A percentile compares a stretch with the other conserved stretches of the same genome.
Conservation (phyloP, 2,113 vertebrate species). For the Charadrius vociferus region DNA sequence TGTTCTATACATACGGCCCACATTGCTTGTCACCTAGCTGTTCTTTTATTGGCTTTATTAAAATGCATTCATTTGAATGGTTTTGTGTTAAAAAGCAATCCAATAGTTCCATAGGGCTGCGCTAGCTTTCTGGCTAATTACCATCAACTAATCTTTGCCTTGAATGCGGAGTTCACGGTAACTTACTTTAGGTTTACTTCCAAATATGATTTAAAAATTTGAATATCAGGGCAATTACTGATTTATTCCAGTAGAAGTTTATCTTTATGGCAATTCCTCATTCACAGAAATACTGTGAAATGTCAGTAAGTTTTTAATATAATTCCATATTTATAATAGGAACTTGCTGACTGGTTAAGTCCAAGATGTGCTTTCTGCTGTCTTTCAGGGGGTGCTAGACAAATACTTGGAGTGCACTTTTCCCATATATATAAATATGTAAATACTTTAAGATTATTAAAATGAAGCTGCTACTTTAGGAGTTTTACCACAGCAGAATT, state of each 20-base stretch:
- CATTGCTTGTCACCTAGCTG: background rate
- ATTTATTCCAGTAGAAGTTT: background rate
- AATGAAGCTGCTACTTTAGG: background rate
- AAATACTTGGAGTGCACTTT: background rate
- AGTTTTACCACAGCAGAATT: background rate
- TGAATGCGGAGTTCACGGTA: background rate
- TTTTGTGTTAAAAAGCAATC: background rate
- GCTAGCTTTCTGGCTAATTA: background rate
- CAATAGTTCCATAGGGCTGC: background rate
- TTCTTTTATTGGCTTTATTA: background rate
- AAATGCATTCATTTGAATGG: background rate
- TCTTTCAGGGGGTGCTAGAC: background rate
- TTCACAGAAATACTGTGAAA: background rate
- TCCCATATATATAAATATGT: background rate
- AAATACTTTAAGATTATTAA: conserved; percentile 10
- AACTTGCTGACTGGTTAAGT: conserved; percentile 26
- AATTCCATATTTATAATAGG: background rate
- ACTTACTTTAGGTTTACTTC: background rate
- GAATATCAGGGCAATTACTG: background rate
- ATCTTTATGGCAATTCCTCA: background rate
- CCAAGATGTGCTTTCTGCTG: background rate
- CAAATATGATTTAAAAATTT: background rate
- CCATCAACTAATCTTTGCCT: background rate
- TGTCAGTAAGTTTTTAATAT: background rate
- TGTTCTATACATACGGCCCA: background rate